Evolutionary conservation across 2,888 invertebrate genomes (phyloP), one percentile per base, ranked within the genome.

Genomic region (Rhorus exstirpatorius): DNA sequence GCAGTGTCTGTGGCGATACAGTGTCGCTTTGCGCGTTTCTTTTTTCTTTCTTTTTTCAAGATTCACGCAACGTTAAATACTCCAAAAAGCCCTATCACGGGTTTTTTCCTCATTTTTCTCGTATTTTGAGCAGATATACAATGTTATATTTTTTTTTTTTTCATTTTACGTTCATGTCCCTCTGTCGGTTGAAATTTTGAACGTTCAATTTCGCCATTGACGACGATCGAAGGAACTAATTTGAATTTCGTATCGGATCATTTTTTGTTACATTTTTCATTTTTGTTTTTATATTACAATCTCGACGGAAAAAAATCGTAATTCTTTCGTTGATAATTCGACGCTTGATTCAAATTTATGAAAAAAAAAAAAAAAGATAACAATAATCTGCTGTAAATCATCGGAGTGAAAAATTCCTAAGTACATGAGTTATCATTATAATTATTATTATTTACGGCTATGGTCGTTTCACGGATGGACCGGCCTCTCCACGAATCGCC

Each of bases 1-100:
- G 83, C 83, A 81, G 81, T 83, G 83, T 78, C 78, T 81, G 10
- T 58, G 72, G 78, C 53, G 76, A 83, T 78, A 81, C 78, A 46
- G 71, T 71, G 78, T 83, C 83, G 81, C 72, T 61, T 83, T 58
- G 81, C 74, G 78, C 68, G 63, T 17, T 68, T 68, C 19, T 65
- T 61, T 76, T 14, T 55, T n/a, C 0, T 38, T 10, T 41, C 1
- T 7, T 19, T 61, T 38, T 38, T 19, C 41, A 63, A 53, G 53
- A 63, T 46, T 79, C 70, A 75, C 81, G 82, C 83, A 79, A 65
- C 71, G 67, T 83, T 79, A 75, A 78, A 82, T 72, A 72, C 75
- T 76, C 63, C 60, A 44, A 63, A 63, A 38, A 31, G 51, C 61
- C 68, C 55, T 60, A 76, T 55, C 58, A 71, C 74, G 72, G 67